Evolutionary conservation across 1,140 invertebrate species (phyloP).

Genomic region (Sitodiplosis mosellana): DNA sequence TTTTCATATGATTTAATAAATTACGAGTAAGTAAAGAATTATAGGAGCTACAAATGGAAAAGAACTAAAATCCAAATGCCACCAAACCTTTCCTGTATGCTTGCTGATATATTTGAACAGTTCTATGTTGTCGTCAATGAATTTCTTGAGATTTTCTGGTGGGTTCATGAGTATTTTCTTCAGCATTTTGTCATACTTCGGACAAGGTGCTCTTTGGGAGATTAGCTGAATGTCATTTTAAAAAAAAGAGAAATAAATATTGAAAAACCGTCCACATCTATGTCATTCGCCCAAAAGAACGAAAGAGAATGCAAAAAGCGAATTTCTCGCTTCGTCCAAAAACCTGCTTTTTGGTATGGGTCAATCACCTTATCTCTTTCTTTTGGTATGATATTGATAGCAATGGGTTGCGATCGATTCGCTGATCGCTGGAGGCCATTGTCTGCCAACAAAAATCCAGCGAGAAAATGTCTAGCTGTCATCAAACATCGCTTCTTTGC

Average conservation of each 20-base stretch:
- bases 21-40: conserved; percentile 10
- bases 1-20: too few species aligned
- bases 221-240: conserved; percentile 29
- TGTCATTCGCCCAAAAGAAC: too few species aligned
- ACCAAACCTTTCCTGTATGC: conserved; percentile 38
- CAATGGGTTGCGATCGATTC: conserved; percentile 47
- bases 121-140: conserved; percentile 34
- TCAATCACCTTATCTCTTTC: conserved; percentile 63
- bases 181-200: conserved; percentile 37
- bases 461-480: conserved; percentile 64
- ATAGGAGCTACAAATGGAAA: neutral
- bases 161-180: conserved; percentile 26
- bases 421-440: too few species aligned
- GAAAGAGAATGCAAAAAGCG: too few species aligned
- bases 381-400: conserved; percentile 67
- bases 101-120: conserved; percentile 43
- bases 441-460: conserved; percentile 70
- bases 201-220: conserved; percentile 41
- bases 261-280: conserved; percentile 33
- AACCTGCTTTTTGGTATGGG: conserved; percentile 42
- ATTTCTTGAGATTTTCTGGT: conserved; percentile 27
- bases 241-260: conserved; percentile 5
- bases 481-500: conserved; percentile 66
- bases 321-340: too few species aligned
- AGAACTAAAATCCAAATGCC: too few species aligned